Base-by-base conservation (phyloP, 1,140 invertebrate species). In the Centruroides sculpturatus region DNA sequence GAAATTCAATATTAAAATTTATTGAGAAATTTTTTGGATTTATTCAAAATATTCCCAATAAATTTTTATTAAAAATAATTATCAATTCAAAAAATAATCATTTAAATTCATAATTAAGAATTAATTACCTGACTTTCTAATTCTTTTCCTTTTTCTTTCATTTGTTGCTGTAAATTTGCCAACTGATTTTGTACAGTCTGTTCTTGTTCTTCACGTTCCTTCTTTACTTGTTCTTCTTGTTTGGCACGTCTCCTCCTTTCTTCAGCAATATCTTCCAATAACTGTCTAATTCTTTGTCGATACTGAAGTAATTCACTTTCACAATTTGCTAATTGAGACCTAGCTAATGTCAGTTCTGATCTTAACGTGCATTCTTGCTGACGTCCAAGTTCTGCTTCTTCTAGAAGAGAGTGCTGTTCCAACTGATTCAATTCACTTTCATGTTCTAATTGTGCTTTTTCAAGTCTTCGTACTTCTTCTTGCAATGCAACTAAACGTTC, bases 231-330 rank as follows among this genome's bases (percentile, higher is more conserved):
- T 35, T 63, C 59, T 35, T 64, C 60, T 35, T 35, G 46, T 1
- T 63, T 3, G 41, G 60, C 55, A 47, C 64, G 67, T 48, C 64
- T 36, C 8, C 61, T 50, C 34, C 69, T 57, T 55, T 72, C 72
- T 13, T 66, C 59, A 47, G 67, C 62, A n/a, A 72, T 64, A 56
- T 69, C 67, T 50, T 71, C 69, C 13, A 71, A 58, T 0, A 69
- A 11, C 63, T 50, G 61, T 23, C 61, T 57, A 66, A 89, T 90
- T 76, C 88, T 89, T 71, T 87, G 92, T 77, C 89, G 89, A 73
- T 88, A 91, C 66, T 91, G 86, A 60, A 89, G 71, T 56, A 92
- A 73, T 73, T 93, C 87, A 0, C 86, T 89, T 76, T 92, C 89
- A 71, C 87, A 89, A 72, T 90, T 89, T 0, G 85, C 85, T 57